These are phyloP conservation scores for Varroa destructor DNA, from an alignment of 1,140 invertebrate genomes.

Conservation along the genomic window DNA sequence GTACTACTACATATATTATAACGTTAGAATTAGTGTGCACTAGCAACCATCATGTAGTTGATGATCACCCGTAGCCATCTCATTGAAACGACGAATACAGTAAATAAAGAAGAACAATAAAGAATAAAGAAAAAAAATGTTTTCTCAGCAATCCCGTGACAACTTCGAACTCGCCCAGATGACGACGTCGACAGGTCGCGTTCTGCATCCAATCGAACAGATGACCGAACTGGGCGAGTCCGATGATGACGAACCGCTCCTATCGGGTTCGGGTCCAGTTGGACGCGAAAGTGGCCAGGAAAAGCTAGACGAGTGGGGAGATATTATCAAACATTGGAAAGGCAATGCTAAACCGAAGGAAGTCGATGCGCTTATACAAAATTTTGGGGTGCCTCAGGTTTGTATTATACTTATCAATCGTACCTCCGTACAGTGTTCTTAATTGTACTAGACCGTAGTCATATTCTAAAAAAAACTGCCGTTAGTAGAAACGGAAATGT, in stretches of 20 bases:
- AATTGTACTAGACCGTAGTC: too few relatives aligned
- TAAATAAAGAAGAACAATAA: too few relatives aligned
- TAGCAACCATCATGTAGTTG: too few relatives aligned
- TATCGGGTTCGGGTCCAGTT: constrained; percentile 88
- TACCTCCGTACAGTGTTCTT: too few relatives aligned
- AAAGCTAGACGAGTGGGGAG: constrained; percentile 79
- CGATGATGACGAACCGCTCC: constrained; percentile 80
- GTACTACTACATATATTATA: too few relatives aligned
- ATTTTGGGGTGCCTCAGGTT: constrained; percentile 14
- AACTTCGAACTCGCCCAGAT: neutral
- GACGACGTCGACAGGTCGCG: constrained; percentile 11
- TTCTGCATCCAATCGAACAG: constrained; percentile 26
- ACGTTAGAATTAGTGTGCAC: too few relatives aligned
- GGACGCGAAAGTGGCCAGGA: constrained; percentile 88
- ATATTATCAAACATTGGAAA: constrained; percentile 66
- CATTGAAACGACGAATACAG: too few relatives aligned
- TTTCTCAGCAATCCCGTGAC: constrained; percentile 1
- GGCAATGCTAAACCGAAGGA: constrained; percentile 58
- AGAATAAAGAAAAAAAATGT: too few relatives aligned
- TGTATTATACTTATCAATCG: too few relatives aligned
- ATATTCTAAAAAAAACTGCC: too few relatives aligned
- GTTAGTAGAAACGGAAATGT: too few relatives aligned
- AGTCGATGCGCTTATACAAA: constrained; percentile 56
- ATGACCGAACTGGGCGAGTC: constrained; percentile 17
- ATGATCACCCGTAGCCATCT: too few relatives aligned